Evolutionary conservation across 2,888 invertebrate species (phyloP).

Genomic region (Germaria angustata): DNA sequence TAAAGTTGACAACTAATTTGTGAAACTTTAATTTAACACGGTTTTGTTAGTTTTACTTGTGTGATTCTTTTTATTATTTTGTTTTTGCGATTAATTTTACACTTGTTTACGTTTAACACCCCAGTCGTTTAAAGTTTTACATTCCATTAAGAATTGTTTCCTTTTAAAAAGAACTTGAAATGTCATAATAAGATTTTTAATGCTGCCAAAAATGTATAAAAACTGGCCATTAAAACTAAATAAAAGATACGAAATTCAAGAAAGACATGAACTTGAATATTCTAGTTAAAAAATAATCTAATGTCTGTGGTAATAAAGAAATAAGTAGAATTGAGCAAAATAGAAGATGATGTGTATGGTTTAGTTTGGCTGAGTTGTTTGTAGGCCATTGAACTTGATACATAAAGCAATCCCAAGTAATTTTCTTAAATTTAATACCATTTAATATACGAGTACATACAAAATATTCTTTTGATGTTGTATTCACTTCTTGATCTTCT

Average conservation of each 20-base stretch:
- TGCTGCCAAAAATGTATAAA: conserved; percentile 50
- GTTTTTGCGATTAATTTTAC: conserved; percentile 52
- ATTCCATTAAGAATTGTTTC: background rate
- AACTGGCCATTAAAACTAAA: conserved; percentile 48
- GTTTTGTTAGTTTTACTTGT: background rate
- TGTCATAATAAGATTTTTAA: conserved; percentile 46
- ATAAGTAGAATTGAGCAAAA: background rate
- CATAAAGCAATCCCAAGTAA: conserved; percentile 51
- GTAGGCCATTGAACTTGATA: conserved; percentile 63
- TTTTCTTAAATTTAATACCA: conserved; percentile 64
- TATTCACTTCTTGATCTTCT: background rate
- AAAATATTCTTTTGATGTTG: conserved; percentile 53
- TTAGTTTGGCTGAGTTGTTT: background rate
- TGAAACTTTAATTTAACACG: conserved; percentile 5
- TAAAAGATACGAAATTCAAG: conserved; percentile 3
- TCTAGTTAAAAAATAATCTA: too few species aligned
- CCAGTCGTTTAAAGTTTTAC: conserved; percentile 36
- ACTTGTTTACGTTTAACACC: conserved; percentile 63
- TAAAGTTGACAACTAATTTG: conserved; percentile 36
- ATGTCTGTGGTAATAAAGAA: conserved; percentile 25
- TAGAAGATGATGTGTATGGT: background rate
- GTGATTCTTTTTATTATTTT: background rate
- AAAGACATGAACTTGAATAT: conserved; percentile 63
- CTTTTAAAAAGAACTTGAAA: conserved; percentile 13
- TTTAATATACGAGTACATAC: conserved; percentile 39